Conservation (phyloP, 2,888 invertebrate genomes). For the Holacanthella duospinosa region DNA sequence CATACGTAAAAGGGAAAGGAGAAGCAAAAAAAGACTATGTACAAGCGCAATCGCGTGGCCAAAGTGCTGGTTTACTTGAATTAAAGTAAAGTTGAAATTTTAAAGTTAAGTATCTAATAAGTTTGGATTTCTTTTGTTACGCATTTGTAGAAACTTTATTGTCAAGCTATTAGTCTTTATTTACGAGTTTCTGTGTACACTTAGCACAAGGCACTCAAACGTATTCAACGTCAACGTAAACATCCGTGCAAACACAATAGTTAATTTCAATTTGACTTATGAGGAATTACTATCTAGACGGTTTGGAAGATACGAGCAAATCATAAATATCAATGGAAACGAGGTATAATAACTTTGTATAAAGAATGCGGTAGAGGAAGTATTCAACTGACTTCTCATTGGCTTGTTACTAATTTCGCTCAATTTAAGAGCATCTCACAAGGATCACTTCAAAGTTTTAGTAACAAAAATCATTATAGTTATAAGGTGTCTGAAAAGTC, state of each 20-base stretch:
- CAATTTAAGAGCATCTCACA: no score
- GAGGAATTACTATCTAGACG: constrained; percentile 57
- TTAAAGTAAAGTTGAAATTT: constrained; percentile 34
- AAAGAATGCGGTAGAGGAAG: no score
- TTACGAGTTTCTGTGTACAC: no score
- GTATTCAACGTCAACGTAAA: constrained; percentile 59
- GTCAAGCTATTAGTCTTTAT: background rate
- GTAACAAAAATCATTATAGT: no score
- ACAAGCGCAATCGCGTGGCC: constrained; percentile 38
- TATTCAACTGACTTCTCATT: background rate
- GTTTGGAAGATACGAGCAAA: constrained; percentile 56
- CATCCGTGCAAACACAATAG: constrained; percentile 52
- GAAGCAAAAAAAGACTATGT: constrained; percentile 39
- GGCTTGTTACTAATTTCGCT: background rate
- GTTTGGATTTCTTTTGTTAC: no score
- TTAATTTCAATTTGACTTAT: constrained; percentile 60
- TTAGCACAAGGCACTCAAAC: constrained; percentile 58
- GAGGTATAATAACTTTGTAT: background rate
- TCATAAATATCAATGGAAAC: constrained; percentile 48
- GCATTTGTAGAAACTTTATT: no score
- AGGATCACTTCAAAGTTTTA: no score
- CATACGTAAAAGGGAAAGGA: constrained; percentile 40
- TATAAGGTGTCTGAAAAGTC: no score
- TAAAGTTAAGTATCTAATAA: no score
- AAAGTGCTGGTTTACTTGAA: constrained; percentile 39